Conservation (phyloP, 2,888 invertebrate species). For the Nesidiocoris tenuis region DNA sequence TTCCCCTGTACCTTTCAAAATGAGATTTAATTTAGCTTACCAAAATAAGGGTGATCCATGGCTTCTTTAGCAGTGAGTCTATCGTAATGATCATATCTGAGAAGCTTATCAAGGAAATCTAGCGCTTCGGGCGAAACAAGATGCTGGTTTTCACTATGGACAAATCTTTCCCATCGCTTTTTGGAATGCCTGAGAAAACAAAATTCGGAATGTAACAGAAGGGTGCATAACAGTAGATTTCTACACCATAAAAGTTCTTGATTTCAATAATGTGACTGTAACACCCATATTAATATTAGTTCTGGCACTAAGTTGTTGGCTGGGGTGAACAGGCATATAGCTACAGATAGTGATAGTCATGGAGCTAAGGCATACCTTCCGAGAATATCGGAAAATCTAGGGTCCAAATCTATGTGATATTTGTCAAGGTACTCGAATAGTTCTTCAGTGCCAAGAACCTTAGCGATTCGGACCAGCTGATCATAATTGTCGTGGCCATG, state of each 20-base stretch:
- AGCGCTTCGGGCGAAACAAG: constrained; percentile 97
- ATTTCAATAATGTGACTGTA: no score
- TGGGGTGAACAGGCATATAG: no score
- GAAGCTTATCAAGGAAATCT: constrained; percentile 97
- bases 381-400: constrained; percentile 98
- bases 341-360: no score
- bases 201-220: no score
- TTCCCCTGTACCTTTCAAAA: no score
- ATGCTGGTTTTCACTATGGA: constrained; percentile 98
- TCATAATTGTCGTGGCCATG: constrained; percentile 99
- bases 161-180: constrained; percentile 99
- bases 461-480: constrained; percentile 97
- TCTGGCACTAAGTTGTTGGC: no score
- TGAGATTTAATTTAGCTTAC: constrained; percentile 11
- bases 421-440: constrained; percentile 99
- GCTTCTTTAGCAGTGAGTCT: constrained; percentile 97
- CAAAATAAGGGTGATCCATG: constrained; percentile 98
- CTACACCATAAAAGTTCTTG: no score
- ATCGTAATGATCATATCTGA: constrained; percentile 98
- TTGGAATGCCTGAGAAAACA: constrained; percentile 72
- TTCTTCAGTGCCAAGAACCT: constrained; percentile 99
- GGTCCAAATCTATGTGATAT: constrained; percentile 99
- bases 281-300: no score
- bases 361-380: no score
- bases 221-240: no score